Conservation (phyloP, 2,888 invertebrate genomes). For the Meteorus cinctellus region DNA sequence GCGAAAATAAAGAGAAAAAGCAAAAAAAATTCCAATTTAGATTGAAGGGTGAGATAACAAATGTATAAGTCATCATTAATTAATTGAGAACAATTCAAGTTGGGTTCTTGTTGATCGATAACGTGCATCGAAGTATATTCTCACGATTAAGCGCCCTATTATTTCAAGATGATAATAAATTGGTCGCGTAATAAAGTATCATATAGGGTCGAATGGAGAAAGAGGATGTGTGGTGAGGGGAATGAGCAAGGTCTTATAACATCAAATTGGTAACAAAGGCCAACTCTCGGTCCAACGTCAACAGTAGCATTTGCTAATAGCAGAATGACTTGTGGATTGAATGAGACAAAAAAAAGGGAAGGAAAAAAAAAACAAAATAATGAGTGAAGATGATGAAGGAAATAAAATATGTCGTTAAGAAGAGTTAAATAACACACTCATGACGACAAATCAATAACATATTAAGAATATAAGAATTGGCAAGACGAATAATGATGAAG, state of each 20-base stretch:
- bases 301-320: not conserved
- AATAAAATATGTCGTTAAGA: not conserved
- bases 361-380: not conserved
- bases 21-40: constrained; percentile 19
- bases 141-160: not conserved
- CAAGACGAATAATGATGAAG: not conserved
- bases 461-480: not conserved
- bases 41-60: constrained; percentile 16
- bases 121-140: not conserved
- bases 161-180: not conserved
- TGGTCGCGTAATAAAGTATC: constrained; percentile 1
- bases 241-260: constrained; percentile 3
- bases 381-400: not conserved
- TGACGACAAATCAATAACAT: not conserved
- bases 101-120: constrained; percentile 9
- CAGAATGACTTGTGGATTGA: not conserved
- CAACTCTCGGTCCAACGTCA: not conserved
- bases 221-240: not conserved
- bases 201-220: not conserved
- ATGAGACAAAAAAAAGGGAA: not conserved
- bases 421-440: not conserved
- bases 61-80: constrained; percentile 31
- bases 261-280: constrained; percentile 28
- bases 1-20: constrained; percentile 3
- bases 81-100: constrained; percentile 31